Evolutionary conservation across 2,888 invertebrate species (phyloP).

Genomic region (Leucophenga montana): DNA sequence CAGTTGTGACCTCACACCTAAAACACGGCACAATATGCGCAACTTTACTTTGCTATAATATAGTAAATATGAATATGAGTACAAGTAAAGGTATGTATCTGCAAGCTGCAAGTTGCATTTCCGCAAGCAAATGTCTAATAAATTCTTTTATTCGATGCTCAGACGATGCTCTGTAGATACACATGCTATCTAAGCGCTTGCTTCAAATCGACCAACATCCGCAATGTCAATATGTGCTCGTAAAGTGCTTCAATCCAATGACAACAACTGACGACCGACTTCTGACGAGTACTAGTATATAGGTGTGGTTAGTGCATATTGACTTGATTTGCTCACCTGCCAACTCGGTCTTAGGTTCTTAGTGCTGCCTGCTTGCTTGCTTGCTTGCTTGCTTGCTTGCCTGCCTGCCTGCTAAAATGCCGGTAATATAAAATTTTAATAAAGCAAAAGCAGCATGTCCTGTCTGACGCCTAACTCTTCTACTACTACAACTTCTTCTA

Average conservation of each 20-base stretch:
- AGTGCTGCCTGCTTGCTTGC: neutral
- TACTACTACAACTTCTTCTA: no score
- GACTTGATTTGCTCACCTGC: neutral
- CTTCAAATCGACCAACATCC: no score
- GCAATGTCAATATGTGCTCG: slow-evolving; percentile 17
- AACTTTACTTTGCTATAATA: no score
- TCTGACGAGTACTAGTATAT: no score
- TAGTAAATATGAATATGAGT: no score
- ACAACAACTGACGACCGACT: neutral
- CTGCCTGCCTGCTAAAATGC: slow-evolving; percentile 12
- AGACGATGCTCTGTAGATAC: neutral
- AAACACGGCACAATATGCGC: no score
- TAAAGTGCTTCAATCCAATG: slow-evolving; percentile 2
- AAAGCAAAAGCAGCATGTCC: slow-evolving; percentile 22
- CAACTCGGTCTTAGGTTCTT: neutral
- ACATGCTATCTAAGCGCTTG: no score
- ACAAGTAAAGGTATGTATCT: no score
- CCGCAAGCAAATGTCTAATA: neutral
- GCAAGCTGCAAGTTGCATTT: neutral
- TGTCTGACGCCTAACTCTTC: neutral
- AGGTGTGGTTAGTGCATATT: slow-evolving; percentile 7
- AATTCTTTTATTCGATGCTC: slow-evolving; percentile 5
- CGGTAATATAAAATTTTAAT: slow-evolving; percentile 24
- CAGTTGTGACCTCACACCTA: no score
- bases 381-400: neutral